Base-by-base conservation (phyloP, 2,797 vertebrate species). In the Oryzias dopingdopingensis region DNA sequence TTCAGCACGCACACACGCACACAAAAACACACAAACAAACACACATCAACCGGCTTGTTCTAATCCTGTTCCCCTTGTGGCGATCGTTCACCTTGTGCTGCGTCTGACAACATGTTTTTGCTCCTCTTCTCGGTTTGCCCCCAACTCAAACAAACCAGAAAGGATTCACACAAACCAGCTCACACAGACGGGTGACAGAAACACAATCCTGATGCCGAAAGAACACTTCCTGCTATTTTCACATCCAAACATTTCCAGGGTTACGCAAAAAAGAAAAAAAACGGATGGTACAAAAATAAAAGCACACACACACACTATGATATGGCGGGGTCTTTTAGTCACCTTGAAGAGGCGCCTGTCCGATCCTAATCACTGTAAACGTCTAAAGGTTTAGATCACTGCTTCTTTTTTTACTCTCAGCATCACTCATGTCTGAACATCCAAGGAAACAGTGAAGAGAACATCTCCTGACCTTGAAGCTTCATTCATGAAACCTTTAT, bases 211-310 rank as follows among this genome's bases (percentile, higher is more conserved):
- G 23, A 18, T 49, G 42, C 56, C 18, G 56, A 52, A 60, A 32
- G 62, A 79, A 77, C 55, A 77, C 67, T 88, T 77, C 81, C 80
- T 72, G 49, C 23, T 65, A 47, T 52, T 65, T 56, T 74, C 20
- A 24, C 44, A 41, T 51, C 6, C 42, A 46, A 26, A 32, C 76
- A 52, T 0, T 59, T 56, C 53, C 61, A 4, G 1, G n/a, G 8
- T 82, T 65, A 37, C 17, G 72, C 62, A 82, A 81, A 29, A 4
- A 17, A 10, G 52, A 60, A 60, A 40, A 46, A 24, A 49, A 29
- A 43, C 24, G 5, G 44, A 20, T 37, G 6, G 5, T 14, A 53
- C 49, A 56, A 15, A 44, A 49, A 14, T 42, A 37, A n/a, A 52
- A 57, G 53, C 32, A 22, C 12, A 14, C n/a, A 18, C 18, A 45